A percentile compares a stretch with the other conserved stretches of the same genome.
These are phyloP conservation scores for Toxostoma redivivum DNA, from an alignment of 2,113 vertebrate species.

Conservation along the genomic window DNA sequence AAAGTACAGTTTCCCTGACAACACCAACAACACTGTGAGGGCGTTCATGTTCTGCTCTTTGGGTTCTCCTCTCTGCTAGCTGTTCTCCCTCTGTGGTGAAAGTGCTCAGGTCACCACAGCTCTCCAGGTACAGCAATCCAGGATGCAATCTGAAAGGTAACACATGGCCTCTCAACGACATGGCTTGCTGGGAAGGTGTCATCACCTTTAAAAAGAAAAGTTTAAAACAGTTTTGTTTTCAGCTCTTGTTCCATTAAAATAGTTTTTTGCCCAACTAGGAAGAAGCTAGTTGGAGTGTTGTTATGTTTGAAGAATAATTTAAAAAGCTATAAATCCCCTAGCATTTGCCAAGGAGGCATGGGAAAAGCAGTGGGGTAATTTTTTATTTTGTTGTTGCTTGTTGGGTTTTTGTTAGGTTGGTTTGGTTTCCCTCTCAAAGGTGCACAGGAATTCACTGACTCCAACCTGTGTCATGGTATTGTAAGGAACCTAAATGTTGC, in stretches of 20 bases:
- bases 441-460: not conserved
- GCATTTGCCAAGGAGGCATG: not conserved
- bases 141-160: conserved; percentile 45
- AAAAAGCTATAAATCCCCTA: not conserved
- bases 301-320: not conserved
- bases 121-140: conserved; percentile 74
- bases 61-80: not conserved
- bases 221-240: not conserved
- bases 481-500: not conserved
- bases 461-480: not conserved
- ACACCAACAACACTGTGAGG: conserved; percentile 79
- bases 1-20: conserved; percentile 80
- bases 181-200: conserved; percentile 30
- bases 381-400: not conserved
- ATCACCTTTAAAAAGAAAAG: conserved; percentile 61
- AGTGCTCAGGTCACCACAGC: conserved; percentile 82
- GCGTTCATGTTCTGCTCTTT: conserved; percentile 41
- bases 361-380: not conserved
- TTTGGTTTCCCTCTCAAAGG: not conserved
- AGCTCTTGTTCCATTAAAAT: not conserved
- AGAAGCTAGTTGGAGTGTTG: not conserved
- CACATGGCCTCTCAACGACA: not conserved
- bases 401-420: not conserved
- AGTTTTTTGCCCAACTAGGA: not conserved
- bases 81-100: conserved; percentile 60